Percentiles rank a stretch among this genome's conserved stretches.
These are phyloP conservation scores for Drosophila anceps DNA, from an alignment of 2,888 invertebrate genomes.

Conservation along the genomic window DNA sequence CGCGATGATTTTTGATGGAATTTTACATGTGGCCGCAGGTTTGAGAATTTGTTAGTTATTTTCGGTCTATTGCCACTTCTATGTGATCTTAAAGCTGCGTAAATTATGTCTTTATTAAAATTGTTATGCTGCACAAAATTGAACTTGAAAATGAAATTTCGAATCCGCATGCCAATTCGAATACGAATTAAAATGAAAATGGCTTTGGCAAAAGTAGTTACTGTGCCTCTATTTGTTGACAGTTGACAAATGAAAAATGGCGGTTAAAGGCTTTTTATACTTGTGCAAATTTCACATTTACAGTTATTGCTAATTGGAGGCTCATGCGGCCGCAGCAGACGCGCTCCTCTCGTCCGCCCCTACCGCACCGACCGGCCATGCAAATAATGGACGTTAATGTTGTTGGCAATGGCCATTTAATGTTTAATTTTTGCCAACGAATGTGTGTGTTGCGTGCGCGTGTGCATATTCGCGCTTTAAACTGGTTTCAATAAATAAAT, in stretches of 20 bases:
- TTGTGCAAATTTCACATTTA: constrained; percentile 80
- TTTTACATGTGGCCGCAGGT: constrained; percentile 69
- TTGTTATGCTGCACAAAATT: constrained; percentile 16
- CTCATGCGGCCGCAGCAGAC: constrained; percentile 70
- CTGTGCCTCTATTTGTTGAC: constrained; percentile 61
- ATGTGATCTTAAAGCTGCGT: constrained; percentile 51
- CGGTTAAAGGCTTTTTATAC: constrained; percentile 71
- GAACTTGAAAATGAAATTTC: neutral
- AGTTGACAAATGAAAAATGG: constrained; percentile 78
- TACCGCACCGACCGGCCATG: constrained; percentile 8
- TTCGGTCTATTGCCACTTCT: constrained; percentile 13
- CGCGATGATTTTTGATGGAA: constrained; percentile 79
- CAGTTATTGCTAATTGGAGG: constrained; percentile 80
- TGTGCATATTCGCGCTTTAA: constrained; percentile 63
- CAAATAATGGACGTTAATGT: constrained; percentile 76
- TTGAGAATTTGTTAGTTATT: constrained; percentile 36
- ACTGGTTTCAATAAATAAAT: constrained; percentile 83
- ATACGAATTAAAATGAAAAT: constrained; percentile 9
- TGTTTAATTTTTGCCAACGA: constrained; percentile 68
- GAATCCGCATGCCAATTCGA: constrained; percentile 8
- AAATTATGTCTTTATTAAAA: constrained; percentile 39
- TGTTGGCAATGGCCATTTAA: constrained; percentile 77
- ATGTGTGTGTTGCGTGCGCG: constrained; percentile 16
- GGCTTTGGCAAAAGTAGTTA: constrained; percentile 34
- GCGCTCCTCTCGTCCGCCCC: neutral